These are phyloP conservation scores for Cyclargus thomasi DNA, from an alignment of 1,140 invertebrate genomes.

Conservation along the genomic window DNA sequence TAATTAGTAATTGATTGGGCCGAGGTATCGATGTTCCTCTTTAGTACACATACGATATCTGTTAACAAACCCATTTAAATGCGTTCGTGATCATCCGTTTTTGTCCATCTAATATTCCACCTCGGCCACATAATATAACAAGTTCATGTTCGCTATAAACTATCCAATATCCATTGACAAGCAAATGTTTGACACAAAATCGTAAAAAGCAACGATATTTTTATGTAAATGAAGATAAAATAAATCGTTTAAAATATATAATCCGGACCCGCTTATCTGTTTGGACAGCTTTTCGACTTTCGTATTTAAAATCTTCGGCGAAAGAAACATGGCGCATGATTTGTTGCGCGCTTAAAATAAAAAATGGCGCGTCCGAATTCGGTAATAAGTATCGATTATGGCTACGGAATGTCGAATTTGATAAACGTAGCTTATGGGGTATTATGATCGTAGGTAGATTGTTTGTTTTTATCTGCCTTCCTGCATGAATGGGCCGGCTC, in stretches of 20 bases:
- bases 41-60: too few relatives aligned
- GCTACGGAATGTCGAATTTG: not conserved
- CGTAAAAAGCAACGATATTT: conserved; percentile 13
- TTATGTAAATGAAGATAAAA: conserved; percentile 11
- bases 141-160: too few relatives aligned
- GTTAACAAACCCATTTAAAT: too few relatives aligned
- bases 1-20: too few relatives aligned
- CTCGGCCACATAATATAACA: too few relatives aligned
- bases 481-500: too few relatives aligned
- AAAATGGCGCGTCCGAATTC: not conserved
- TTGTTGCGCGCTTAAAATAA: conserved; percentile 14
- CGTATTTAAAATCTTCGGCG: conserved; percentile 5
- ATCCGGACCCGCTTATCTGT: conserved; percentile 18
- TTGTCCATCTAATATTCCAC: too few relatives aligned
- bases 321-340: conserved; percentile 21
- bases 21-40: too few relatives aligned
- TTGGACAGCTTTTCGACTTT: conserved; percentile 17
- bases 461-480: too few relatives aligned
- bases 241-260: conserved; percentile 17
- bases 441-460: too few relatives aligned
- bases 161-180: not conserved
- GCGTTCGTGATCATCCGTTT: too few relatives aligned
- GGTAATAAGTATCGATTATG: not conserved
- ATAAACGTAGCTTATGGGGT: not conserved
- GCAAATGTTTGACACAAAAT: not conserved